Base-by-base conservation (phyloP, 2,113 vertebrate genomes). In the Rhabdornis inornatus region DNA sequence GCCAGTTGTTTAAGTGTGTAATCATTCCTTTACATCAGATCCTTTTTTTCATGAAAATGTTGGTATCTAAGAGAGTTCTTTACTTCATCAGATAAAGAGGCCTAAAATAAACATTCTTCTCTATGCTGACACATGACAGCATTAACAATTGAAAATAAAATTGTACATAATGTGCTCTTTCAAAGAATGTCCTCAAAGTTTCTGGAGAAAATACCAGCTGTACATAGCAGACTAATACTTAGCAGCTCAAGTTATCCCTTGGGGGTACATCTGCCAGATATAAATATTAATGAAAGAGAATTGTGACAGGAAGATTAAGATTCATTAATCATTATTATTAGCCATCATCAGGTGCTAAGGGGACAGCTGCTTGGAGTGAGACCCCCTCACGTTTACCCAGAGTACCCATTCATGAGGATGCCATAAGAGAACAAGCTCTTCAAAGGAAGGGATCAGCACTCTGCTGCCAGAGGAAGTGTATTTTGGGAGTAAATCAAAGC, bases 251-350 rank as follows among this genome's bases (percentile, higher is more conserved):
- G 49, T 42, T 68, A 64, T 64, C 95, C 92, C 85, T 66, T 79
- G 83, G 92, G 94, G 70, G 33, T 92, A 95, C 94, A 96, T 95
- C 94, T 97, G 95, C 90, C 94, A 90, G 81, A 93, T 85, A 83
- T 92, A 95, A 96, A 89, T 95, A 95, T 94, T 94, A 95, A 94
- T 92, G 89, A 91, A 93, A 88, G 79, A 49, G 82, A 95, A 77
- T 87, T 87, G 77, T 74, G 90, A 60, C 70, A 69, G 78, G 35
- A 93, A 94, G 86, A 92, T 92, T 89, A 96, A 76, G 93, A 83
- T 86, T 69, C 92, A 96, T 96, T 95, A 78, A 95, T 96, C 95
- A 94, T 90, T 63, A 68, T 95, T 95, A 95, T 94, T 83, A 93
- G 42, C 78, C 86, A 91, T 74, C 81, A 76, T 94, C 93, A 94